phyloP scores from a whole-genome alignment of 2,113 vertebrate genomes.

The Thomomys bottae region DNA sequence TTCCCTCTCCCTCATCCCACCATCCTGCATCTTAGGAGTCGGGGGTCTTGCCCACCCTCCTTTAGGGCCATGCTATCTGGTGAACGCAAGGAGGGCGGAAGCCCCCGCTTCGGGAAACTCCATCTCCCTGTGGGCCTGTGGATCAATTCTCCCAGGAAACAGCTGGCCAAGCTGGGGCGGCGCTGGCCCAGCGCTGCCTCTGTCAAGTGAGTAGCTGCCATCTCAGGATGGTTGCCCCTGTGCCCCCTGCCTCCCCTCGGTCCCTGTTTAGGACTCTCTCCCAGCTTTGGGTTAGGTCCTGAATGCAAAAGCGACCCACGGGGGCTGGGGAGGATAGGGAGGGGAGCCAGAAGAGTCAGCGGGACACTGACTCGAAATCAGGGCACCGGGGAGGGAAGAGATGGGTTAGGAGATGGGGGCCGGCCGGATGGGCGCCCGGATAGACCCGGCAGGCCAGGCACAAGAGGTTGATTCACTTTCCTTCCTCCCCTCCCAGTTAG shows the following conservation, averaged over 20 bases:
- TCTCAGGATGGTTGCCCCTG: constrained; percentile 27
- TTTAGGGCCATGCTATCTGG: constrained; percentile 83
- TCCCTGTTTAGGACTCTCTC: not conserved
- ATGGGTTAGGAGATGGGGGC: not conserved
- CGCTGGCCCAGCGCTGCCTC: constrained; percentile 94
- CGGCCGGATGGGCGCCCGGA: not conserved
- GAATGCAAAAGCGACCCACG: not conserved
- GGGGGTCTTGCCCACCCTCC: not conserved
- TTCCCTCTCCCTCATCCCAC: not conserved
- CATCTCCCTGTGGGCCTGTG: constrained; percentile 95
- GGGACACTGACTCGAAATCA: not conserved
- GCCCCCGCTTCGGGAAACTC: constrained; percentile 93
- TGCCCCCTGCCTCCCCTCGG: constrained; percentile 51
- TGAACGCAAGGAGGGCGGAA: constrained; percentile 93
- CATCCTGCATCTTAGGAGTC: not conserved
- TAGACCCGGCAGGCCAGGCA: too few relatives aligned
- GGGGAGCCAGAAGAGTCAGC: not conserved
- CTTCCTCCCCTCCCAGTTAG: not conserved
- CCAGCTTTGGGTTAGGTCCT: not conserved
- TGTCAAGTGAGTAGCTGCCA: constrained; percentile 89
- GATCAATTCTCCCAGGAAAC: constrained; percentile 96
- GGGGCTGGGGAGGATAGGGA: not conserved
- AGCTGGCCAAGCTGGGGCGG: constrained; percentile 92
- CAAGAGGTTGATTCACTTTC: constrained; percentile 4
- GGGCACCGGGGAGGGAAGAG: not conserved